phyloP scores from a whole-genome alignment of 2,888 invertebrate species.

The Terebella lapidaria region DNA sequence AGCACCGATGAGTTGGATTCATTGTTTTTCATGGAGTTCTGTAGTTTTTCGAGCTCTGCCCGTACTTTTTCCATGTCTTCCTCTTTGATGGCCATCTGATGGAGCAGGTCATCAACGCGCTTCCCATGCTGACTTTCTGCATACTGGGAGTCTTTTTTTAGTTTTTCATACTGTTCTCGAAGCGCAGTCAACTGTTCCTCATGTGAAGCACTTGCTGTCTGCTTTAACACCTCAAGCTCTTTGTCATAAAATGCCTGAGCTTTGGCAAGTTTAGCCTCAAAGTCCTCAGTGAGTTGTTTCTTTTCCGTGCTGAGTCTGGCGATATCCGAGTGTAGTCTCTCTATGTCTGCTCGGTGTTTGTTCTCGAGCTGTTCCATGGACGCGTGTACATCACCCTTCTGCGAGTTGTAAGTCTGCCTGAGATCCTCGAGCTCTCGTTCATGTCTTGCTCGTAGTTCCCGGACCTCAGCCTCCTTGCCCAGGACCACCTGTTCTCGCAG shows the following conservation, averaged over 20 bases:
- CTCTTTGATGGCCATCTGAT: slow-evolving; percentile 39
- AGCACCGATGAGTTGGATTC: slow-evolving; percentile 29
- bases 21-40: slow-evolving; percentile 26
- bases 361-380: slow-evolving; percentile 37
- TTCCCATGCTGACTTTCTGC: slow-evolving; percentile 34
- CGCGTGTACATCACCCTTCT: slow-evolving; percentile 35
- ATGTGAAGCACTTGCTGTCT: slow-evolving; percentile 29
- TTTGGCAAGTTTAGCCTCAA: slow-evolving; percentile 43
- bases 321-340: slow-evolving; percentile 29
- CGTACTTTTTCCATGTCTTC: slow-evolving; percentile 35
- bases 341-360: slow-evolving; percentile 34
- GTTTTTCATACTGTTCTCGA: slow-evolving; percentile 36
- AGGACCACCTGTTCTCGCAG: slow-evolving; percentile 33
- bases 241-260: slow-evolving; percentile 49
- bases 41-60: slow-evolving; percentile 28
- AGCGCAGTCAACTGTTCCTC: slow-evolving; percentile 32
- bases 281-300: slow-evolving; percentile 37
- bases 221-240: slow-evolving; percentile 41
- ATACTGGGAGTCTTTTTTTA: slow-evolving; percentile 38
- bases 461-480: slow-evolving; percentile 35
- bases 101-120: slow-evolving; percentile 40
- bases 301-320: slow-evolving; percentile 31
- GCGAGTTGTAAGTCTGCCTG: slow-evolving; percentile 27
- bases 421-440: slow-evolving; percentile 38
- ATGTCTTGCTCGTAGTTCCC: slow-evolving; percentile 35